A percentile compares a stretch with the other conserved stretches of the same genome.
Evolutionary conservation across 30 jellyfish, hydroid and myxozoan species (phyloP).

Genomic region (Chrysaora quinquecirrha): DNA sequence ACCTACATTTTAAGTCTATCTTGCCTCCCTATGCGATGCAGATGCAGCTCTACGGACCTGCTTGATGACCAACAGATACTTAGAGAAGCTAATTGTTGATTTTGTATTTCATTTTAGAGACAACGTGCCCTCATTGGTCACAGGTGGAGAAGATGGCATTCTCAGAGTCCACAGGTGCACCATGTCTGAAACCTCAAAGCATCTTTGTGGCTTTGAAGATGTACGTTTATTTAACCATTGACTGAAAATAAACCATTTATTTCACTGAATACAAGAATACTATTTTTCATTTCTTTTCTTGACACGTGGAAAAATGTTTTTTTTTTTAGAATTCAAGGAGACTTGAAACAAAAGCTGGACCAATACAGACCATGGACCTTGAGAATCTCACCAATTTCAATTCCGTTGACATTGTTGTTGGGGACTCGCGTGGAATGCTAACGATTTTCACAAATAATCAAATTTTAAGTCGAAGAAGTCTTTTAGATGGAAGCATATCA

Average conservation of each 20-base stretch:
- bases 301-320: too few species aligned
- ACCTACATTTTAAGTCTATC: neutral
- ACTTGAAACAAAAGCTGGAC: slow-evolving; percentile 92
- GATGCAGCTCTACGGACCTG: neutral
- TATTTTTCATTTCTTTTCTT: too few species aligned
- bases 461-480: slow-evolving; percentile 71
- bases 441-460: slow-evolving; percentile 85
- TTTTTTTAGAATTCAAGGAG: slow-evolving; percentile 13
- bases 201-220: slow-evolving; percentile 68
- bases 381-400: slow-evolving; percentile 77
- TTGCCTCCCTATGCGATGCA: neutral
- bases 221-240: slow-evolving; percentile 32
- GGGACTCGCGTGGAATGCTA: slow-evolving; percentile 86
- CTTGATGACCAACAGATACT: too few species aligned
- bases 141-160: slow-evolving; percentile 89
- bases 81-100: too few species aligned
- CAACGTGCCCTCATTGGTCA: slow-evolving; percentile 56
- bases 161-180: slow-evolving; percentile 69
- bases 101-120: slow-evolving; percentile 48
- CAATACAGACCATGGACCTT: slow-evolving; percentile 67
- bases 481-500: slow-evolving; percentile 58
- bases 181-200: slow-evolving; percentile 36
- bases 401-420: slow-evolving; percentile 71
- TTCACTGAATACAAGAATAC: neutral
- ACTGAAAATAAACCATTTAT: neutral